Conservation (phyloP, 2,797 vertebrate genomes). For the Mastacembelus armatus region DNA sequence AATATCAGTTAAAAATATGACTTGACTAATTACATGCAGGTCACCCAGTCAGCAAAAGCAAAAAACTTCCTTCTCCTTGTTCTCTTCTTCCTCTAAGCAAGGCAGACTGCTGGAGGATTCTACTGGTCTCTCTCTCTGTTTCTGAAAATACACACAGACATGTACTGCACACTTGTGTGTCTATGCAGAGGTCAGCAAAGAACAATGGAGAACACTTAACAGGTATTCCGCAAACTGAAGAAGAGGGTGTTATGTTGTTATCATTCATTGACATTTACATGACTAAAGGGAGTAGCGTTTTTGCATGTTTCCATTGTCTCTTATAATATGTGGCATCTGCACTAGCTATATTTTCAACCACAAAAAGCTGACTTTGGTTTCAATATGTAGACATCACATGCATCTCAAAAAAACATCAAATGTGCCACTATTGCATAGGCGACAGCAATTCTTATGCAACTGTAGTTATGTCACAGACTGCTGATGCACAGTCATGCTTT, state of each 20-base stretch:
- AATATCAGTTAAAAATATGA: conserved; percentile 87
- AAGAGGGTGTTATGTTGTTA: conserved; percentile 47
- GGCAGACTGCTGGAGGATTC: conserved; percentile 21
- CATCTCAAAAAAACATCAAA: conserved; percentile 36
- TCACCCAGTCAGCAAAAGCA: conserved; percentile 76
- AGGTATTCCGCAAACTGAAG: conserved; percentile 50
- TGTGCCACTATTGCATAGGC: conserved; percentile 18
- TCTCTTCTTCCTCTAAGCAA: conserved; percentile 47
- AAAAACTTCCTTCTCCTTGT: conserved; percentile 56
- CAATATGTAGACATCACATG: conserved; percentile 16
- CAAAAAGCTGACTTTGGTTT: conserved; percentile 44
- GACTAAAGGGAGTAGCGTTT: conserved; percentile 60
- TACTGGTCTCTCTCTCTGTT: not conserved
- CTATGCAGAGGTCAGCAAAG: conserved; percentile 33
- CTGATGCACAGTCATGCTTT: conserved; percentile 46
- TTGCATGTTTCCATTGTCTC: conserved; percentile 52
- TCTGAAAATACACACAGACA: conserved; percentile 28
- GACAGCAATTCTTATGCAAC: conserved; percentile 37
- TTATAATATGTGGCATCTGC: conserved; percentile 45
- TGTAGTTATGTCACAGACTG: conserved; percentile 36
- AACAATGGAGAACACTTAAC: conserved; percentile 39
- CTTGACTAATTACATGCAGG: conserved; percentile 79
- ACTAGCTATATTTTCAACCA: conserved; percentile 44
- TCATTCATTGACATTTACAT: conserved; percentile 76
- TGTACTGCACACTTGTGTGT: not conserved